Conservation (phyloP, 2,113 vertebrate species). For the Cyprinodon tularosa region DNA sequence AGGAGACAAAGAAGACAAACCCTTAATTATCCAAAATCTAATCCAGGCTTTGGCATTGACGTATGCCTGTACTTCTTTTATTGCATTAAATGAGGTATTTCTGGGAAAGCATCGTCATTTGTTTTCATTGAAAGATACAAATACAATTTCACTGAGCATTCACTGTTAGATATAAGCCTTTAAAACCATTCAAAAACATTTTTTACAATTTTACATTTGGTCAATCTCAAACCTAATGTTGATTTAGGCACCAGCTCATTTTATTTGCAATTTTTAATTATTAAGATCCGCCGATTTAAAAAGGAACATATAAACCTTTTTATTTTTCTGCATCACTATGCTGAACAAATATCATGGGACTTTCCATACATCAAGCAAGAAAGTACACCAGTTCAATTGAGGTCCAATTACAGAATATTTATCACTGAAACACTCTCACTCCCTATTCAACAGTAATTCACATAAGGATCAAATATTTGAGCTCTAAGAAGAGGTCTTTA, state of each 20-base stretch:
- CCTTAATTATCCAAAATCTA: not conserved
- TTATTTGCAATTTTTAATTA: not conserved
- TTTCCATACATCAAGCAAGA: too few species aligned
- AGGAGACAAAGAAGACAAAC: slow-evolving; percentile 8
- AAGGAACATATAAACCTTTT: not conserved
- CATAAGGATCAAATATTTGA: too few species aligned
- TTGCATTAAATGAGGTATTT: not conserved
- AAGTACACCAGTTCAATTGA: too few species aligned
- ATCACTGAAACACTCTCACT: too few species aligned
- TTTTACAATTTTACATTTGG: not conserved
- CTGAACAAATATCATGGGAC: too few species aligned
- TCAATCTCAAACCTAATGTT: not conserved
- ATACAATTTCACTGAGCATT: not conserved
- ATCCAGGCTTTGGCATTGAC: not conserved
- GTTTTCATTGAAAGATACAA: not conserved
- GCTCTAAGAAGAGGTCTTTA: too few species aligned
- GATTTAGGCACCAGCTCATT: too few species aligned
- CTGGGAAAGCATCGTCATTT: not conserved
- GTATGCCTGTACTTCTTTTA: not conserved
- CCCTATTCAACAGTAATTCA: too few species aligned
- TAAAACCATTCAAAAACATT: not conserved
- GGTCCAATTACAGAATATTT: too few species aligned
- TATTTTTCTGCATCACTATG: not conserved
- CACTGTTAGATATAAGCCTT: not conserved
- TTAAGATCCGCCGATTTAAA: not conserved